Evolutionary conservation across 92 coral and sea anemone genomes (phyloP).

Genomic region (Ricordea florida): DNA sequence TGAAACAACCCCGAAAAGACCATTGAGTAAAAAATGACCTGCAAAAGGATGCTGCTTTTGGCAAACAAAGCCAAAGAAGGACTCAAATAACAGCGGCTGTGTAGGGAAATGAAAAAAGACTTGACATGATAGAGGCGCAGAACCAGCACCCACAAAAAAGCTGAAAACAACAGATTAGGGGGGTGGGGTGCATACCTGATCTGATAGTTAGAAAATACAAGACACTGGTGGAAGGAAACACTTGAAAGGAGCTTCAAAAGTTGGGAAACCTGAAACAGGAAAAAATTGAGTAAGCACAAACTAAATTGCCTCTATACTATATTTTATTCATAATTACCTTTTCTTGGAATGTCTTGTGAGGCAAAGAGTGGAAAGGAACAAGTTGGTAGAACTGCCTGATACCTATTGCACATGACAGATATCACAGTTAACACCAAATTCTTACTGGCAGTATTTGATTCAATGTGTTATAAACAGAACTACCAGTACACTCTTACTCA

Average conservation of each 20-base stretch:
- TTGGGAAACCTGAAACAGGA: conserved; percentile 57
- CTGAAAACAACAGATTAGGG: too few species aligned
- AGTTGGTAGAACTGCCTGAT: conserved; percentile 79
- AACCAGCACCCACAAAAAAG: too few species aligned
- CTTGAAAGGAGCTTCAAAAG: conserved; percentile 76
- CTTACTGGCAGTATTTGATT: too few species aligned
- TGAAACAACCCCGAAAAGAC: neutral
- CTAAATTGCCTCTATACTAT: neutral
- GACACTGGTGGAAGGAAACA: conserved; percentile 86
- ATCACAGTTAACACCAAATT: neutral
- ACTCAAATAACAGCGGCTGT: too few species aligned
- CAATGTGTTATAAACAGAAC: too few species aligned
- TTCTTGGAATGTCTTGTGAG: conserved; percentile 91
- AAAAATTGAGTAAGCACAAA: neutral
- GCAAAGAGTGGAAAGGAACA: conserved; percentile 91
- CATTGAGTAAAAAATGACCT: too few species aligned
- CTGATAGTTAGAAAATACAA: conserved; percentile 94
- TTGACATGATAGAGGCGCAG: too few species aligned
- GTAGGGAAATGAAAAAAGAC: too few species aligned
- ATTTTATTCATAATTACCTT: conserved; percentile 57
- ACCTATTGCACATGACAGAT: conserved; percentile 26
- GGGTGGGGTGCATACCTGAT: conserved; percentile 82
- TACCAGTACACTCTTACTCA: neutral
- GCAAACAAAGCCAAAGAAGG: too few species aligned
- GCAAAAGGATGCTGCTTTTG: too few species aligned